Evolutionary conservation across 2,888 invertebrate genomes (phyloP), one percentile per base, ranked within the genome.

Genomic region (Polydrusus tereticollis): DNA sequence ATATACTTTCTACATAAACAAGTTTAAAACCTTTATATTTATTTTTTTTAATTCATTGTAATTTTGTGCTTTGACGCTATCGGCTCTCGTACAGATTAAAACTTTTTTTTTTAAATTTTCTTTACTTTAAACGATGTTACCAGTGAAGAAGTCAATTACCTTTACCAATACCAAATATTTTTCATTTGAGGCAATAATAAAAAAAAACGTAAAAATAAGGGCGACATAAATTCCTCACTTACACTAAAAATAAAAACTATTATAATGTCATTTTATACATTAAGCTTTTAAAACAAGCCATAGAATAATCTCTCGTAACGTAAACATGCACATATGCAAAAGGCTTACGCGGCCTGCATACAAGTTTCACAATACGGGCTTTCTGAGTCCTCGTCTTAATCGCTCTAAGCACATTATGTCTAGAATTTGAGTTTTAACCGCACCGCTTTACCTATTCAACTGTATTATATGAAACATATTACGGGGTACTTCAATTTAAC

Each of bases 311-410:
- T 70, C 70, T 65, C 47, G 14, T 59, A 65, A 64, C 65, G 58
- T 55, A 50, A 70, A 65, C 70, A 70, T 70, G 70, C 64, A 69
- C 65, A 60, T 70, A 70, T 70, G 70, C 70, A 70, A 50, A 50
- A 58, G 65, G 64, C 65, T 70, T 70, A 70, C 52, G 38, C 50
- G 70, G 29, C 65, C 33, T 63, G 70, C 41, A 70, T 64, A 59
- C 70, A 65, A 70, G 64, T 65, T 65, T 59, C 65, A 70, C 38
- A 70, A 64, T 59, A 38, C 52, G 21, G 41, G 36, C 45, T 55
- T 65, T 58, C 58, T 58, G 52, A 59, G 65, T 64, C 59, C 50
- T 70, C 59, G 70, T 70, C 64, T 70, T 70, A 70, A 70, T 70
- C 70, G 63, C 45, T 57, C 57, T 69, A 64, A 69, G 63, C 63